Percentiles rank a stretch among this genome's conserved stretches.
phyloP scores from a whole-genome alignment of 2,113 vertebrate species.

The Dunckerocampus dactyliophorus region DNA sequence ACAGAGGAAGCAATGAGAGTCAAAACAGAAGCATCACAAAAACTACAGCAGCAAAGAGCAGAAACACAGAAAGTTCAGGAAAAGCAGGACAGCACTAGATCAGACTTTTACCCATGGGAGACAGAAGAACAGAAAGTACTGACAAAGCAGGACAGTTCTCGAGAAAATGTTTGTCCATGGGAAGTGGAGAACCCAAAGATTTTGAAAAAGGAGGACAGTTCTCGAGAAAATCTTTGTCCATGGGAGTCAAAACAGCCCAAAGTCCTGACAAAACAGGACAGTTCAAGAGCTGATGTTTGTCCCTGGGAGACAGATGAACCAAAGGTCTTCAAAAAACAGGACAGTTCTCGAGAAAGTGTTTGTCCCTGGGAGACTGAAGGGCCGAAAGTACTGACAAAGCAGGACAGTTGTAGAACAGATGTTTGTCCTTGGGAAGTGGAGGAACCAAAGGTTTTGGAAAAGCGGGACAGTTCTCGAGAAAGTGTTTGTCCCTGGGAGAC shows the following conservation, averaged over 20 bases:
- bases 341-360: constrained; percentile 15
- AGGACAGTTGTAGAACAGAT: constrained; percentile 10
- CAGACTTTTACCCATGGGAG: constrained; percentile 43
- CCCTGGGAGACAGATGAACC: constrained; percentile 37
- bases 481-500: constrained; percentile 58
- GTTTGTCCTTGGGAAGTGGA: constrained; percentile 54
- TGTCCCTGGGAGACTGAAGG: constrained; percentile 46
- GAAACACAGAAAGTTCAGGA: not conserved
- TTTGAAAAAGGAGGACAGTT: not conserved
- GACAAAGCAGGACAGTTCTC: constrained; percentile 7
- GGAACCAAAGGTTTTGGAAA: constrained; percentile 12
- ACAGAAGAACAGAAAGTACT: constrained; percentile 4
- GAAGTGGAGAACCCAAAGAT: constrained; percentile 32
- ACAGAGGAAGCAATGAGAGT: constrained; percentile 6
- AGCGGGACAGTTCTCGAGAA: constrained; percentile 9
- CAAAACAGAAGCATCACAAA: not conserved
- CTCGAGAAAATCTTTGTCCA: constrained; percentile 15
- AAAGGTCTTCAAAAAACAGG: constrained; percentile 13
- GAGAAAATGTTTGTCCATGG: constrained; percentile 32
- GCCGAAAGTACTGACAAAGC: constrained; percentile 1
- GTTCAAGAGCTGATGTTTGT: constrained; percentile 23
- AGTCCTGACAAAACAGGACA: constrained; percentile 18
- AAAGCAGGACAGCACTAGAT: constrained; percentile 11
- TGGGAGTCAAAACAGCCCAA: constrained; percentile 46
- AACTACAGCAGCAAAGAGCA: constrained; percentile 13